A percentile compares a stretch with the other conserved stretches of the same genome.
Evolutionary conservation across 2,797 vertebrate species (phyloP).

Genomic region (Dryobates pubescens): DNA sequence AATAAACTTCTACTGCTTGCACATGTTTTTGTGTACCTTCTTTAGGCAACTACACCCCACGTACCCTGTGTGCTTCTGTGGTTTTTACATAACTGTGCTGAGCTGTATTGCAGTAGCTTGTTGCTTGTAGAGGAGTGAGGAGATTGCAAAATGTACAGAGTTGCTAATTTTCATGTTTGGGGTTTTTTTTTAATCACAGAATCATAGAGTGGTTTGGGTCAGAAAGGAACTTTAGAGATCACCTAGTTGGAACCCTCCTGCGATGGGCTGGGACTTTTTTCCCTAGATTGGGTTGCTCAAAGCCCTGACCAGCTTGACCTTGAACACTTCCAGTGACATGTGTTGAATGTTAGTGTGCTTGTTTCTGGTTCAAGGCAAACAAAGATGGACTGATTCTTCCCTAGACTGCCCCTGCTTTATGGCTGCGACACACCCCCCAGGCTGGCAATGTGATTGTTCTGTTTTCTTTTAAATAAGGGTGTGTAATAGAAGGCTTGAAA

Average conservation of each 20-base stretch:
- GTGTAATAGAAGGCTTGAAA: neutral
- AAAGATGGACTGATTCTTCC: neutral
- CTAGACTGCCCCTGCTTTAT: neutral
- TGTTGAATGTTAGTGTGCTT: neutral
- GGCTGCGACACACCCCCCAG: neutral
- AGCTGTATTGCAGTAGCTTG: neutral
- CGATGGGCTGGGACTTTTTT: rapidly evolving
- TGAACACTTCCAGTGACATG: neutral
- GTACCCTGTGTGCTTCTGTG: neutral
- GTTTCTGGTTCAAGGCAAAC: neutral
- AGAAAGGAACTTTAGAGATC: neutral
- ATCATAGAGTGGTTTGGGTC: neutral
- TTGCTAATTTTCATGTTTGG: neutral
- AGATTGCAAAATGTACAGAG: neutral
- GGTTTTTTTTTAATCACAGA: neutral
- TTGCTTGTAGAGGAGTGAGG: neutral
- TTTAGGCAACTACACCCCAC: neutral
- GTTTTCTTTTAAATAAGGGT: constrained; percentile 46
- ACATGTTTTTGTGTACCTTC: neutral
- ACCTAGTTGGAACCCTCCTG: neutral
- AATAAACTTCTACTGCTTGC: neutral
- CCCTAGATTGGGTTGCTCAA: neutral
- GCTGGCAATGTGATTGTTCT: neutral
- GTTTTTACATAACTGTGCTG: neutral
- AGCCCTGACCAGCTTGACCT: rapidly evolving